Conservation (phyloP, 2,113 vertebrate species). For the Ammodytes marinus region DNA sequence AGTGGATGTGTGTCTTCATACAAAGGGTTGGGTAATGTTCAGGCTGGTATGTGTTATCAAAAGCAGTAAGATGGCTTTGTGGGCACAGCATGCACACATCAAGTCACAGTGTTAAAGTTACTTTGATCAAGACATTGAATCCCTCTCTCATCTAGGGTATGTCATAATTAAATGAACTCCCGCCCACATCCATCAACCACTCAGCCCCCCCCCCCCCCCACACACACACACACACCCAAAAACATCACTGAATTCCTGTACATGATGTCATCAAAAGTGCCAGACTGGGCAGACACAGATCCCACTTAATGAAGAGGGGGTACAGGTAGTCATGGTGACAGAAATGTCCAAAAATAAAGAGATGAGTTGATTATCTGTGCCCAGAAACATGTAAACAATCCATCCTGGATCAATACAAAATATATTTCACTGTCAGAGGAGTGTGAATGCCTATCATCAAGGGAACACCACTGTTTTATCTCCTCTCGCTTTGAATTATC, state of each 20-base stretch:
- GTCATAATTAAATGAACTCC: conserved; percentile 65
- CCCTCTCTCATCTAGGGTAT: conserved; percentile 26
- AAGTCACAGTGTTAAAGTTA: conserved; percentile 17
- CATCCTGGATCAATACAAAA: conserved; percentile 83
- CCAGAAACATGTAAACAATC: conserved; percentile 83
- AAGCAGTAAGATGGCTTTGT: background rate
- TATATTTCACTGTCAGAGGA: conserved; percentile 72
- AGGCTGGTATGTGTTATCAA: background rate
- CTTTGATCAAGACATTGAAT: conserved; percentile 48
- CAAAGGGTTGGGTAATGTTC: conserved; percentile 19
- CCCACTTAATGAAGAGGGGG: conserved; percentile 13
- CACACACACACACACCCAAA: conserved; percentile 1
- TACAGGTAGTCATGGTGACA: conserved; percentile 69
- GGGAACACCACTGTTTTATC: conserved; percentile 67
- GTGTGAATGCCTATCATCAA: conserved; percentile 65
- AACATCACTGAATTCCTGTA: conserved; percentile 70
- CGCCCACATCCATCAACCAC: conserved; percentile 46
- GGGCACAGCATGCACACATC: background rate
- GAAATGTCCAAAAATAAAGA: conserved; percentile 75
- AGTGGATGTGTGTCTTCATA: background rate
- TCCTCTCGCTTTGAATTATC: conserved; percentile 37
- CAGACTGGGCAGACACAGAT: conserved; percentile 27
- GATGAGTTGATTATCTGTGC: conserved; percentile 79
- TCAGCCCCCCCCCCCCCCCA: conserved; percentile 15
- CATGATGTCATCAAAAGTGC: conserved; percentile 61